Base-by-base conservation (phyloP, 1,140 invertebrate species). In the Drosophila tristis region DNA sequence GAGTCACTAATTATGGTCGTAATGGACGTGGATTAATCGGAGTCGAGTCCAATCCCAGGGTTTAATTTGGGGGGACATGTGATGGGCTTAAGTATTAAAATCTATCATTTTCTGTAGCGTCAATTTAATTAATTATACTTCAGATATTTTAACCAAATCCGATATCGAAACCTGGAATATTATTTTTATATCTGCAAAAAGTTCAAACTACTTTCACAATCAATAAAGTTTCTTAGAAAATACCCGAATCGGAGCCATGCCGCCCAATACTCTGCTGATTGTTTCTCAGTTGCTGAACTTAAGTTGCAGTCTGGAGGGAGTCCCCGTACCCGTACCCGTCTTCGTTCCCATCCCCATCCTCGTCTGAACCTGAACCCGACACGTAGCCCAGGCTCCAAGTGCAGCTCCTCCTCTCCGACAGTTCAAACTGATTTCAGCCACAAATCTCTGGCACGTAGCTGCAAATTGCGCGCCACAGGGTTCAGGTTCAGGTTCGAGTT, bases 351-450 rank as follows among this genome's bases (percentile, higher is more conserved):
- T 29, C 8, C 9, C 5, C 31, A 35, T 3, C 11, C 39, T 29
- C 25, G 54, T 35, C 25, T 72, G 76, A 61, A 67, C 63, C 71
- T 58, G 56, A 35, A 54, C 44, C 60, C 48, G 67, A 60, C 81
- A 85, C 80, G 67, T 86, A 85, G 49, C 55, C n/a, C 8, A 47
- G 70, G 59, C 13, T 61, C 48, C 57, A 35, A 31, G 31, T 9
- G 8, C 31, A 31, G 11, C 43, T 25, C 26, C 49, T 47, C 29
- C 15, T 29, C 29, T 20, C 44, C 50, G 3, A 49, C 73, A 80
- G 81, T 85, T 86, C 81, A 86, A 85, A 67, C 65, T 85, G 81
- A 85, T 85, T 86, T 78, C 80, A 81, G 78, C 78, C 67, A 71
- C 59, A 80, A 75, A 80, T 80, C 54, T 62, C 74, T 31, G 61